A percentile compares a stretch with the other conserved stretches of the same genome.
phyloP scores from a whole-genome alignment of 2,113 vertebrate species.

The Panthera tigris region DNA sequence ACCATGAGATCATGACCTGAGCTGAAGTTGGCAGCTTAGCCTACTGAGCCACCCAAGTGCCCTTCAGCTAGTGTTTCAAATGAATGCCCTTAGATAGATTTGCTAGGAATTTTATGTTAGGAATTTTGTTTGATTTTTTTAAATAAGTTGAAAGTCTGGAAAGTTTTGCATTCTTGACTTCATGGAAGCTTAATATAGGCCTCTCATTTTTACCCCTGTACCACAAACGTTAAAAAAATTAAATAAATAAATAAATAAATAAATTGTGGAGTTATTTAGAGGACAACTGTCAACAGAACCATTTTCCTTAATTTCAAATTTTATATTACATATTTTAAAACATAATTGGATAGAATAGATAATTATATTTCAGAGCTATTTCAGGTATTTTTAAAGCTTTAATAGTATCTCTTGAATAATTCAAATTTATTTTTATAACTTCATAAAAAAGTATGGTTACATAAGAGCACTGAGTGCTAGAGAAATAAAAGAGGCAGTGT shows the following conservation, averaged over 20 bases:
- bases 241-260: not conserved
- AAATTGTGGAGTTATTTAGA: not conserved
- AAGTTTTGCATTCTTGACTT: not conserved
- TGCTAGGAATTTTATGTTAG: not conserved
- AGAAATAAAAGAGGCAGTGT: not conserved
- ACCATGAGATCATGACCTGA: too few relatives aligned
- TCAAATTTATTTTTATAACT: not conserved
- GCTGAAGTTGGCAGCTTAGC: too few relatives aligned
- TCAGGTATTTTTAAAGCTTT: not conserved
- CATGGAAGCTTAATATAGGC: not conserved
- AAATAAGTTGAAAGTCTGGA: not conserved
- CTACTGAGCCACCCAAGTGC: too few relatives aligned
- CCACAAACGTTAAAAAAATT: not conserved
- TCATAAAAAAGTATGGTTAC: not conserved
- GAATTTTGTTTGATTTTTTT: not conserved
- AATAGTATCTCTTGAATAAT: not conserved
- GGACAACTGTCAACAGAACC: not conserved
- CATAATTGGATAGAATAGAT: not conserved
- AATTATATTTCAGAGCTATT: not conserved
- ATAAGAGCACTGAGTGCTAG: not conserved
- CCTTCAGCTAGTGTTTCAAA: not conserved
- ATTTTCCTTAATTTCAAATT: not conserved
- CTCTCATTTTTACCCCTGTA: not conserved
- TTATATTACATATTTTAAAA: not conserved
- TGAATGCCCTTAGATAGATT: not conserved